Percentiles rank a stretch among this genome's conserved stretches.
Conservation (phyloP, 2,113 vertebrate genomes). For the Pseudopodoces humilis region DNA sequence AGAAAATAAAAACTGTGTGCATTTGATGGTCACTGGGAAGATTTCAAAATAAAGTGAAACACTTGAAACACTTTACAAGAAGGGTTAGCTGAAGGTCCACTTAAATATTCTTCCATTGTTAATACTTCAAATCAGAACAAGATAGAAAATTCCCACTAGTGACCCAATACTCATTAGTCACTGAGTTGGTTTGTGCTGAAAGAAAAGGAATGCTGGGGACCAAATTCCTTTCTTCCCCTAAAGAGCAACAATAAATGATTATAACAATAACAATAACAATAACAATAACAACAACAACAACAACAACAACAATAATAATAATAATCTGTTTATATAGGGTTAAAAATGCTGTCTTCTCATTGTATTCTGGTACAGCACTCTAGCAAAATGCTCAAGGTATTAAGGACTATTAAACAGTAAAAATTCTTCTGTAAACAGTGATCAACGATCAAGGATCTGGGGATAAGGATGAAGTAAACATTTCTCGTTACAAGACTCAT, state of each 20-base stretch:
- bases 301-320: no score
- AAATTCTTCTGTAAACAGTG: not conserved
- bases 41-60: not conserved
- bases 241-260: no score
- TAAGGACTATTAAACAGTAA: not conserved
- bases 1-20: not conserved
- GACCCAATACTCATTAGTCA: not conserved
- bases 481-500: not conserved
- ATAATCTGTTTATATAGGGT: not conserved
- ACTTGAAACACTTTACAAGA: not conserved
- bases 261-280: no score
- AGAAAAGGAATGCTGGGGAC: not conserved
- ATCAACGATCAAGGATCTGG: not conserved
- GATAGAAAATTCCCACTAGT: not conserved
- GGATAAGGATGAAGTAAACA: not conserved
- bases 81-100: not conserved
- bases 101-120: not conserved
- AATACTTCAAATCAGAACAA: not conserved
- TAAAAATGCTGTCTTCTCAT: not conserved
- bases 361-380: not conserved
- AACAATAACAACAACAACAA: no score
- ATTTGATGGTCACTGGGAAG: not conserved
- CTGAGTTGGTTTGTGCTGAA: not conserved
- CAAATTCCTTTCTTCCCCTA: not conserved
- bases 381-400: not conserved